These are phyloP conservation scores for Chymomyza fuscimana DNA, from an alignment of 2,888 invertebrate species.

Conservation along the genomic window DNA sequence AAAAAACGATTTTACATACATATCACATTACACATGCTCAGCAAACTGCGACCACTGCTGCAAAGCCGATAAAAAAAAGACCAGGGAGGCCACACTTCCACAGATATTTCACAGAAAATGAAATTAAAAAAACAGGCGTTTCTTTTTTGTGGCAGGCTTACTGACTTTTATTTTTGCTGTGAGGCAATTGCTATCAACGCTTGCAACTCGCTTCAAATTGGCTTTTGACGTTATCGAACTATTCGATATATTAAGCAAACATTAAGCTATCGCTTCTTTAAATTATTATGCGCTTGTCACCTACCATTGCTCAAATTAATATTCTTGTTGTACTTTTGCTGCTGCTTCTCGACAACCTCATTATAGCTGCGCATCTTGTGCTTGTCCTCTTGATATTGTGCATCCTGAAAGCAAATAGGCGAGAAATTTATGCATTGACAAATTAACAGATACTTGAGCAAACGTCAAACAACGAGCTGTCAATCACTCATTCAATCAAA, in stretches of 20 bases:
- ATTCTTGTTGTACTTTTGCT: conserved; percentile 76
- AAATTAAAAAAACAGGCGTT: too few species aligned
- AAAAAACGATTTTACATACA: too few species aligned
- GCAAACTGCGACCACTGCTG: background rate
- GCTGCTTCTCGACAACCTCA: conserved; percentile 82
- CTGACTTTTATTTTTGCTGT: too few species aligned
- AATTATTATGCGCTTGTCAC: conserved; percentile 9
- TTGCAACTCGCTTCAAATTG: too few species aligned
- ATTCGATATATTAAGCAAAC: too few species aligned
- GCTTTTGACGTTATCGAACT: too few species aligned
- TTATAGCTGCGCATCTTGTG: conserved; percentile 85
- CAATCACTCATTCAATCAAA: background rate
- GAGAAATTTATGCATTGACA: conserved; percentile 4
- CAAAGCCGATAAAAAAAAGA: background rate
- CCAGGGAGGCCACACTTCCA: too few species aligned
- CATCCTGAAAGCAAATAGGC: conserved; percentile 69
- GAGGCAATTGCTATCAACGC: too few species aligned
- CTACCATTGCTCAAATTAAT: conserved; percentile 73
- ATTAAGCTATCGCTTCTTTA: background rate
- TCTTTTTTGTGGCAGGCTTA: too few species aligned
- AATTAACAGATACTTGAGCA: background rate
- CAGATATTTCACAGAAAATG: too few species aligned
- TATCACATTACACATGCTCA: too few species aligned
- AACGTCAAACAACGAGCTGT: background rate
- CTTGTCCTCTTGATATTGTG: conserved; percentile 81